Evolutionary conservation across 2,888 invertebrate species (phyloP), one percentile per base, ranked within the genome.

Genomic region (Lydus trimaculatus): DNA sequence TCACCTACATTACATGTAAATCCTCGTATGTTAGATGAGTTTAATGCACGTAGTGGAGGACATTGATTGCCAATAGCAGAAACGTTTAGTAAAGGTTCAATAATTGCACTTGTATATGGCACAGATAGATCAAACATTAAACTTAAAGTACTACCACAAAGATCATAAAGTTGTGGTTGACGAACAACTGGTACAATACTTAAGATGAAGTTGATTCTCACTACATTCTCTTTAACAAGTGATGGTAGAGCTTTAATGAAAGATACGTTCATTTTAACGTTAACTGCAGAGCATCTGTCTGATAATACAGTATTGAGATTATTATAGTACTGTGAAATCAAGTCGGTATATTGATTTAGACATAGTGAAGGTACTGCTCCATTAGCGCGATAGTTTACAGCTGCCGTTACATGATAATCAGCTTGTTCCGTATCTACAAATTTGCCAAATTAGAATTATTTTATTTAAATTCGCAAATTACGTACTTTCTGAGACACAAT

Each of bases 1-100:
- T 98, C 97, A 3, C 98, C 98, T 64, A 94, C 90, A 78, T 92
- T 95, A 79, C 98, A 98, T 43, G 96, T 95, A 81, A 98, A 98
- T 69, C 98, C 98, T 80, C 96, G 90, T 0, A 91, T 88, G 68
- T 96, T 94, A 2, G 91, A 89, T 56, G 97, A 96, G 80, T 91
- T 91, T 2, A 96, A 88, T 2, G 97, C 97, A 81, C 94, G 90
- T 62, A 98, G 85, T 2, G 96, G 95, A 63, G 97, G 97, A 85
- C 98, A 98, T 82, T 95, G 94, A 81, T 96, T 96, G 39, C 95
- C 96, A 80, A 96, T 95, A 31, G 95, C 91, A 0, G 94, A 94
- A 1, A 97, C 93, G 80, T 96, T 97, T 31, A 97, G 85, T 6
- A 97, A 87, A 2, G 96, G 94, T 81, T 96, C 96, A 76, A 97